Evolutionary conservation across 2,888 invertebrate genomes (phyloP).

Genomic region (Heliconius erato): DNA sequence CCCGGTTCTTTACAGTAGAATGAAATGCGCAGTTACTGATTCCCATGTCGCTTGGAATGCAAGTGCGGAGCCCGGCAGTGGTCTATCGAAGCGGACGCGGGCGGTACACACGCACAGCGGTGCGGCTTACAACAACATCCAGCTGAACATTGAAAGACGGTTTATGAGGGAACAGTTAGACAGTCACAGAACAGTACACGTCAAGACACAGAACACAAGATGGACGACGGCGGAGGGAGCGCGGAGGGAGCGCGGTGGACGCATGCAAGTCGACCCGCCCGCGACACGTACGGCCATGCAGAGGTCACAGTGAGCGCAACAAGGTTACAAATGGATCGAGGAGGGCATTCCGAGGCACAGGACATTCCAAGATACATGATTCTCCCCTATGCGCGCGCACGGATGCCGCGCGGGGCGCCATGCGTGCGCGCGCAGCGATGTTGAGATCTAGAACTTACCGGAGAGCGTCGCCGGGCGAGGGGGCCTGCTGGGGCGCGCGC

Average conservation of each 20-base stretch:
- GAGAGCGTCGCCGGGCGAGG: slow-evolving; percentile 56
- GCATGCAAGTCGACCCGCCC: slow-evolving; percentile 79
- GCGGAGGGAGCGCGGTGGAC: slow-evolving; percentile 69
- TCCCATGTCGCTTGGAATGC: slow-evolving; percentile 87
- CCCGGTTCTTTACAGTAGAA: slow-evolving; percentile 64
- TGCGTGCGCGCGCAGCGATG: slow-evolving; percentile 84
- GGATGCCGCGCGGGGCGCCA: slow-evolving; percentile 64
- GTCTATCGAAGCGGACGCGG: slow-evolving; percentile 69
- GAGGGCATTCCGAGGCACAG: slow-evolving; percentile 87
- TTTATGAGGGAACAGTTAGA: slow-evolving; percentile 70
- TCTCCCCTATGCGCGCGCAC: slow-evolving; percentile 84
- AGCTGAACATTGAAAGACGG: slow-evolving; percentile 73
- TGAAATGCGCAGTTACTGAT: slow-evolving; percentile 73
- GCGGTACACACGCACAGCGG: slow-evolving; percentile 57
- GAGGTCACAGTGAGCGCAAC: slow-evolving; percentile 78
- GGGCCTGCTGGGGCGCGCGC: slow-evolving; percentile 54
- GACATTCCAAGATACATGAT: slow-evolving; percentile 87
- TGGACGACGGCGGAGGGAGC: slow-evolving; percentile 72
- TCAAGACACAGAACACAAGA: slow-evolving; percentile 85
- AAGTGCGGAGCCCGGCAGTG: slow-evolving; percentile 76
- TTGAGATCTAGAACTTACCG: slow-evolving; percentile 87
- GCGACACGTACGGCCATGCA: slow-evolving; percentile 80
- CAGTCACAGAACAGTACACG: slow-evolving; percentile 82
- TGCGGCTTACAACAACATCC: slow-evolving; percentile 73
- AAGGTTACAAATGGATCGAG: slow-evolving; percentile 81